Base-by-base conservation (phyloP, 2,888 invertebrate genomes). In the Ormia ochracea region DNA sequence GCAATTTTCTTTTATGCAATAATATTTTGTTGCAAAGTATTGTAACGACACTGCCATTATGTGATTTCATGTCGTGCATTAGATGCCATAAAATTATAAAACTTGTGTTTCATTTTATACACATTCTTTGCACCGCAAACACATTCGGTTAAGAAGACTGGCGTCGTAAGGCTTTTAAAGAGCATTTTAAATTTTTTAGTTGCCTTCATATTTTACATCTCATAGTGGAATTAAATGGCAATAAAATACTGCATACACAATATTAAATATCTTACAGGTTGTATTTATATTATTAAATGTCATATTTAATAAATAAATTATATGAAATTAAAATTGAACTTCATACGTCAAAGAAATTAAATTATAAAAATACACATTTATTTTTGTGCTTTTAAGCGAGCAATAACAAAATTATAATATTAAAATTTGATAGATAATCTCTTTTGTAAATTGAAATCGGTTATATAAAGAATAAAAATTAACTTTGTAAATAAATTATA, bases 21-120 rank as follows among this genome's bases (percentile, higher is more conserved):
- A n/a, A 23, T 38, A 12, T 14, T 52, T 14, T 50, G 33, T 61
- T 54, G 54, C 54, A 48, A 28, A 58, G 33, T 6, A 6, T 12
- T 6, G 10, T 33, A 9, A 45, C 58, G 59, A 31, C 19, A 38
- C 45, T 50, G 23, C 31, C 36, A 72, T 72, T 72, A 66, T 61
- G 21, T 61, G 72, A 78, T 78, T 58, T 72, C 43, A 54, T 72
- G 28, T 72, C 74, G 33, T 41, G 31, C 48, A 58, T 66, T 43
- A 26, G 38, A 66, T 65, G 36, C 70, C 52, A 61, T 69, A 54
- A 68, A 54, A 76, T 69, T 76, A 68, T 54, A 56, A 36, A 58
- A 65, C 65, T 63, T 65, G 50, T 41, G 1, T 70, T 65, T 48
- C 50, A 63, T 70, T 59, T 58, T 17, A 23, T 41, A 6, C 28